Evolutionary conservation across 2,113 vertebrate genomes (phyloP).

Genomic region (Hymenochirus boettgeri): DNA sequence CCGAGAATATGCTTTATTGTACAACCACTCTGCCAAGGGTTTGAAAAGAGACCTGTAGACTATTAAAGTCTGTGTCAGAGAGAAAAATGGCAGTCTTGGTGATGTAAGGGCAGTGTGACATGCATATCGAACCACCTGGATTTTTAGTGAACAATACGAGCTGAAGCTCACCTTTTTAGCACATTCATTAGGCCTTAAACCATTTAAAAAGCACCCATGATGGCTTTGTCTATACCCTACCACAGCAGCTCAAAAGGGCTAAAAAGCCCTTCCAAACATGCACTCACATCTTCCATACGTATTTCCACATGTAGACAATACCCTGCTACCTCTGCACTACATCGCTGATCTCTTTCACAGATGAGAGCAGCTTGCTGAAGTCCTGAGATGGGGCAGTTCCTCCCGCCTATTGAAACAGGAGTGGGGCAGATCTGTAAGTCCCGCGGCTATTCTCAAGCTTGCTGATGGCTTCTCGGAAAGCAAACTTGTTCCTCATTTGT

Average conservation of each 20-base stretch:
- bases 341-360: slow-evolving; percentile 94
- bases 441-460: slow-evolving; percentile 86
- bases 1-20: not conserved
- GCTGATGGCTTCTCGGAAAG: slow-evolving; percentile 95
- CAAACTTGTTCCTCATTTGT: slow-evolving; percentile 97
- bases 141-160: not conserved
- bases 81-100: slow-evolving; percentile 15
- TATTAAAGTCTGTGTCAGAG: slow-evolving; percentile 28
- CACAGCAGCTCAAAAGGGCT: not conserved
- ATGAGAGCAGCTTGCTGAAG: slow-evolving; percentile 94
- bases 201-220: slow-evolving; percentile 7
- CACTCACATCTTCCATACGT: slow-evolving; percentile 15
- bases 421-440: slow-evolving; percentile 94
- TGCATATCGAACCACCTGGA: slow-evolving; percentile 6
- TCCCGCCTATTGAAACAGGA: slow-evolving; percentile 65
- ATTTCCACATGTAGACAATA: not conserved
- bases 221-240: not conserved
- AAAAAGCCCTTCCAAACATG: not conserved
- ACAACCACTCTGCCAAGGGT: not conserved
- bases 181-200: not conserved
- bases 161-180: not conserved
- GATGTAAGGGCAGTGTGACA: not conserved
- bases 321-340: slow-evolving; percentile 95
- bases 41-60: slow-evolving; percentile 28
- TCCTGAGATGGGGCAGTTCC: slow-evolving; percentile 82